phyloP scores from a whole-genome alignment of 2,888 invertebrate species.

The Strigamia crassipes region DNA sequence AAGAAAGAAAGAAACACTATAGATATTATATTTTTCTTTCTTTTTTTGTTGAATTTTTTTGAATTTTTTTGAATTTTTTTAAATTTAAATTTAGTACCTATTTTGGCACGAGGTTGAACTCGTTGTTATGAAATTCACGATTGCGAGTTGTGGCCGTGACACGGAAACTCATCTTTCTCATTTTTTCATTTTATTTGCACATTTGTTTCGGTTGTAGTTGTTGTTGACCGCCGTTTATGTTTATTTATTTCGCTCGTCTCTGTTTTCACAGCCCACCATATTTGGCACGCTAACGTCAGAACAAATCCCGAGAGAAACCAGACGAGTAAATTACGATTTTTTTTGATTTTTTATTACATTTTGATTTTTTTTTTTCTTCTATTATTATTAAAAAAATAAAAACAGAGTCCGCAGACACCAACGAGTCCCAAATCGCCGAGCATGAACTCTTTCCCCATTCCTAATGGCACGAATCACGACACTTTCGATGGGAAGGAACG shows the following conservation, averaged over 20 bases:
- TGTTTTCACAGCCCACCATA: constrained; percentile 67
- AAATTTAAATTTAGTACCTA: not conserved
- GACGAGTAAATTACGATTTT: not conserved
- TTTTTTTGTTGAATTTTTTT: not conserved
- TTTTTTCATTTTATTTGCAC: not conserved
- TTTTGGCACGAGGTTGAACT: constrained; percentile 18
- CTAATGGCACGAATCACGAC: constrained; percentile 14
- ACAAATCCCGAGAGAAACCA: constrained; percentile 56
- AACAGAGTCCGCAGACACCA: not conserved
- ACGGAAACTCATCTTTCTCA: not conserved
- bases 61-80: too few species aligned
- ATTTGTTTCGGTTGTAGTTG: not conserved
- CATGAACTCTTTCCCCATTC: not conserved
- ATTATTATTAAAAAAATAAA: not conserved
- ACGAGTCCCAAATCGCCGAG: not conserved
- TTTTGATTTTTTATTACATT: not conserved
- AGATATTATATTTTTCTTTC: not conserved
- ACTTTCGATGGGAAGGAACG: not conserved
- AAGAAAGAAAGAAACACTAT: too few species aligned
- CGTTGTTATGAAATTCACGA: not conserved
- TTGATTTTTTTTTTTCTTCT: too few species aligned
- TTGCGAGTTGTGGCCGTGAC: not conserved
- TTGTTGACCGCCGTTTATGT: not conserved
- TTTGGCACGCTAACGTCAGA: constrained; percentile 67
- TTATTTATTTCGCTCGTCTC: not conserved